Evolutionary conservation across 2,888 invertebrate species (phyloP), one percentile per base, ranked within the genome.

Genomic region (Dicyrtomina minuta): DNA sequence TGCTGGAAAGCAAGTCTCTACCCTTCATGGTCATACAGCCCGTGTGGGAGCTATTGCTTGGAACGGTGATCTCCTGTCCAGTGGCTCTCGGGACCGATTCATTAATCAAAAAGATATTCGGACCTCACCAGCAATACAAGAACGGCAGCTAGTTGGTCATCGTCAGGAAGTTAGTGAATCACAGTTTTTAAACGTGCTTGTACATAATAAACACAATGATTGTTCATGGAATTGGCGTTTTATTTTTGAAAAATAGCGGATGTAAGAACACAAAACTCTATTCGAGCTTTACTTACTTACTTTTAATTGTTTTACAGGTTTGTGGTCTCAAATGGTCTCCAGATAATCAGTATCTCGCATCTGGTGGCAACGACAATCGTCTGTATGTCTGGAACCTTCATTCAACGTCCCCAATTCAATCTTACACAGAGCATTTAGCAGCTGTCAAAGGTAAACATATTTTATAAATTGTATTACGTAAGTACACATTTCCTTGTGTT

Each of bases 321-420:
- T 98, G 98, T 83, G 98, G 98, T 0, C 84, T 99, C 59, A 97
- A 97, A 82, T 98, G 97, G 97, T 97, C 97, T 1, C 95, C 96
- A 1, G 98, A 99, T 82, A 94, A 94, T 78, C 94, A 96, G 83
- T 94, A 93, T 81, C 84, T 99, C 68, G 99, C 99, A 0, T 96
- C 96, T 44, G 99, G 99, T 41, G 99, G 98, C 66, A 99, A 99
- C 82, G 99, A 99, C 83, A 96, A 96, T 84, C 89, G 93, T 80
- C 85, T 96, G 65, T 91, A 93, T 82, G 93, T 96, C 10, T 96
- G 96, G 96, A 88, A 88, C 81, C 86, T 92, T 85, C 92, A 93
- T 80, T 90, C 92, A 0, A 84, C 90, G 3, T 87, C 89, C 3
- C 96, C 97, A 0, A 90, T 96, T 64, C 96, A 98, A 83, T 95